Evolutionary conservation across 2,888 invertebrate species (phyloP), one percentile per base, ranked within the genome.

Genomic region (Leucophora obtusa): DNA sequence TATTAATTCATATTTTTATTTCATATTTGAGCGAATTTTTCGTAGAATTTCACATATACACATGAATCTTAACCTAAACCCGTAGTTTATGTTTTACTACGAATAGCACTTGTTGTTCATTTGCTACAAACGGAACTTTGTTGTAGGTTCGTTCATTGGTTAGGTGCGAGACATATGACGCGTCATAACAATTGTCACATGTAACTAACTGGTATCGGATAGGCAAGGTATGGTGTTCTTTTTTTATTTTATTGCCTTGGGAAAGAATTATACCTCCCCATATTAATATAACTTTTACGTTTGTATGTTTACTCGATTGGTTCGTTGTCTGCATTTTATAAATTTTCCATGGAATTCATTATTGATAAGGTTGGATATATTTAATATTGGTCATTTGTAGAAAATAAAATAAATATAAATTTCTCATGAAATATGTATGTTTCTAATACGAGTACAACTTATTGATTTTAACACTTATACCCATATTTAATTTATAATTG

Each of bases 301-400:
- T n/a, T n/a, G n/a, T 24, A 17, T 50, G 33, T 28, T 35, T 60
- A 24, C 21, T 35, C n/a, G 24, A 68, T 21, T 60, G 54, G 68
- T 50, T 78, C 68, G 68, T 50, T 72, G 72, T 78, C 72, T 78
- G 72, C 66, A 71, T 78, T 68, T 78, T 68, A 72, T 60, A 51
- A 28, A 68, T 51, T 68, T 78, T 72, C 66, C 21, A 15, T 38
- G 33, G 68, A 72, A 72, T 6, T 62, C 33, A 54, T 51, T 28
- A 28, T 7, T 58, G 66, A 54, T 60, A 59, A 10, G 43, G 53
- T 54, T 59, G 43, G 54, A 69, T 35, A 35, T n/a, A 21, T 65
- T 65, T 51, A 15, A 47, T 71, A 28, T 24, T 53, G 60, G 17
- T 14, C 18, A 63, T 15, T 51, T 6, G 28, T 28, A 51, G 18